These are phyloP conservation scores for Eilema sororculum DNA, from an alignment of 2,888 invertebrate species.

Conservation along the genomic window DNA sequence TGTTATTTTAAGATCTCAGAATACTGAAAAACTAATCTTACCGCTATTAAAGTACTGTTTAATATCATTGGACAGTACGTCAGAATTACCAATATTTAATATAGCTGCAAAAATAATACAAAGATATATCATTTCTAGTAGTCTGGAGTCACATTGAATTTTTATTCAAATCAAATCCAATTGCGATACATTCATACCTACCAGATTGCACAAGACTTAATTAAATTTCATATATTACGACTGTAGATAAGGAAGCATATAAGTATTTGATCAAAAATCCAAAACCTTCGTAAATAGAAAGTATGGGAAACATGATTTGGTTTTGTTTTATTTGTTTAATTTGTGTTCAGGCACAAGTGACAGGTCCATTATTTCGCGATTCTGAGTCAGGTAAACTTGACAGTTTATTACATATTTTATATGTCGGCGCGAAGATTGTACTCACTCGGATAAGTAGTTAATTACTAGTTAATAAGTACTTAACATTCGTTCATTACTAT, in stretches of 20 bases:
- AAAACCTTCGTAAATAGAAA: background rate
- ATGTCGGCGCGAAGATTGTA: no score
- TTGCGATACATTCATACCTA: background rate
- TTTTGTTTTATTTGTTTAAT: slow-evolving; percentile 13
- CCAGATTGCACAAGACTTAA: slow-evolving; percentile 27
- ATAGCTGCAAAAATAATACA: slow-evolving; percentile 20
- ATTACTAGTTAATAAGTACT: no score
- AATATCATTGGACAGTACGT: slow-evolving; percentile 8
- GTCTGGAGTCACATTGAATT: background rate
- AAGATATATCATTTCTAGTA: background rate
- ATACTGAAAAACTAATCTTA: slow-evolving; percentile 19
- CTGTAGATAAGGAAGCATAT: slow-evolving; percentile 31
- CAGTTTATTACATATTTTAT: background rate
- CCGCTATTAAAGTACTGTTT: slow-evolving; percentile 33
- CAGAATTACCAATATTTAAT: slow-evolving; percentile 2
- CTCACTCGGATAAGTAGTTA: no score
- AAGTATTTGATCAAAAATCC: background rate
- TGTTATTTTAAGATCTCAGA: background rate
- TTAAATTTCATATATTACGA: slow-evolving; percentile 37
- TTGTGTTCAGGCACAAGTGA: background rate
- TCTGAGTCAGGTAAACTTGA: background rate
- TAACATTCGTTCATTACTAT: no score
- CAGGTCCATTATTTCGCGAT: no score
- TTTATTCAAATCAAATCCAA: background rate
- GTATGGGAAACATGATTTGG: slow-evolving; percentile 26